These are phyloP conservation scores for Scolanthus callimorphus DNA, from an alignment of 92 coral and sea anemone species.

Conservation along the genomic window DNA sequence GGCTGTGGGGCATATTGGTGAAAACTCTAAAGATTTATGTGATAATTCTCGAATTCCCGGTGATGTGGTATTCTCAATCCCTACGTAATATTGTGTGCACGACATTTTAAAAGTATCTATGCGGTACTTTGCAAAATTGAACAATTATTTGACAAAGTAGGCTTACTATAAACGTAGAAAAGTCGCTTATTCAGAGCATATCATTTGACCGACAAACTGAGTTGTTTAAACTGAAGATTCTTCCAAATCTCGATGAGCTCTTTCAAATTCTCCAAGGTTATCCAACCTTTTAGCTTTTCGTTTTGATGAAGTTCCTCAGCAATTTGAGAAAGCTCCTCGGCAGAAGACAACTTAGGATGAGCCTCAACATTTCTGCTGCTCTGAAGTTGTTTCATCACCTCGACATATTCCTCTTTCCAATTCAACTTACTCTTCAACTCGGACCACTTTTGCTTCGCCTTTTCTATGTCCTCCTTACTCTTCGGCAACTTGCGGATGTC, in stretches of 20 bases:
- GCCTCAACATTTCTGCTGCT: conserved; percentile 30
- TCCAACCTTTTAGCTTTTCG: conserved; percentile 31
- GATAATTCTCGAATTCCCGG: too few species aligned
- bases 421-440: conserved; percentile 13
- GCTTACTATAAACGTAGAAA: too few species aligned
- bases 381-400: conserved; percentile 23
- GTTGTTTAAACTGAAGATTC: neutral
- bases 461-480: conserved; percentile 12
- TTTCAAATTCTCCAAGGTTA: conserved; percentile 18
- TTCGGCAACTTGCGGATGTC: conserved; percentile 31
- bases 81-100: too few species aligned
- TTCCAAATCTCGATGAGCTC: conserved; percentile 30
- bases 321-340: neutral
- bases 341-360: conserved; percentile 11
- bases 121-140: too few species aligned
- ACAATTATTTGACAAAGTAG: too few species aligned
- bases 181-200: too few species aligned
- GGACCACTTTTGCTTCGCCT: conserved; percentile 28
- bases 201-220: neutral
- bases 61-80: too few species aligned
- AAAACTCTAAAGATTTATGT: too few species aligned
- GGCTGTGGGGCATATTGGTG: too few species aligned
- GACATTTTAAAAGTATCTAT: too few species aligned
- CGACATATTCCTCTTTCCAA: conserved; percentile 33
- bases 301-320: conserved; percentile 7